phyloP scores from a whole-genome alignment of 2,113 vertebrate genomes.

The Cygnus buccinator region DNA sequence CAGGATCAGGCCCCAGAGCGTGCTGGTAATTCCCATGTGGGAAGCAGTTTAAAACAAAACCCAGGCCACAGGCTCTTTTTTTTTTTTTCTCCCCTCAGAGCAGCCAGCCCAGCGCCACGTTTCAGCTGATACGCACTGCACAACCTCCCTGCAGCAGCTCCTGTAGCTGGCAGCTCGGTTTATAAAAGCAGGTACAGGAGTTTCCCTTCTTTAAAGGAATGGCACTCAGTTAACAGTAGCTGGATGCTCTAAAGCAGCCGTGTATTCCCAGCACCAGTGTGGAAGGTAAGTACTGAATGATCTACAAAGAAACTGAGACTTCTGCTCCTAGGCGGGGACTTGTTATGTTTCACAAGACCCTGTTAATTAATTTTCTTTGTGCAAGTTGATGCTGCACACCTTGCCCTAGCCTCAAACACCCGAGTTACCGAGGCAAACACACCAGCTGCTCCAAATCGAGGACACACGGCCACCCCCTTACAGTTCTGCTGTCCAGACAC shows the following conservation, averaged over 20 bases:
- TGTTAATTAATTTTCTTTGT: too few relatives aligned
- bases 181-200: accelerated
- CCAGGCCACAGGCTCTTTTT: neutral
- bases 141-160: neutral
- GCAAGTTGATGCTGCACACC: neutral
- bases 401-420: neutral
- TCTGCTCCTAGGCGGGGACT: neutral
- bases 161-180: neutral
- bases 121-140: neutral
- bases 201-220: neutral
- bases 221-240: neutral
- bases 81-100: neutral
- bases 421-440: neutral
- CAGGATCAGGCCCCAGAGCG: neutral
- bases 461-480: neutral
- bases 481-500: neutral
- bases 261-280: neutral
- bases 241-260: neutral
- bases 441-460: neutral
- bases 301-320: neutral
- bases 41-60: neutral
- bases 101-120: neutral
- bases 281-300: neutral
- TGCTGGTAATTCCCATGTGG: neutral
- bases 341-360: neutral